A percentile compares a stretch with the other conserved stretches of the same genome.
Evolutionary conservation across 2,113 vertebrate genomes (phyloP).

Genomic region (Maccullochella peelii): DNA sequence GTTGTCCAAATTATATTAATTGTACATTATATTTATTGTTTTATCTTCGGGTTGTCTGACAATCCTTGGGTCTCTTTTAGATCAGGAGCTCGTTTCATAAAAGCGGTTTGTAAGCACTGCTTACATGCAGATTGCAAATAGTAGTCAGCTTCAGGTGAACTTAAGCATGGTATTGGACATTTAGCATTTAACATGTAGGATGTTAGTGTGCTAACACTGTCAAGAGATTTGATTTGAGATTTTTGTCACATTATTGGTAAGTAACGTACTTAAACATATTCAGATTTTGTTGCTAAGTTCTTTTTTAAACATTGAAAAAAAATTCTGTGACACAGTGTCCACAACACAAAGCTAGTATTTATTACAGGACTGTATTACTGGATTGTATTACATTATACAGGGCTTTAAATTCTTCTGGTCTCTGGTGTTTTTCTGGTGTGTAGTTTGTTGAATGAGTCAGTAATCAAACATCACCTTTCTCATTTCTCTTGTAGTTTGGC

Average conservation of each 20-base stretch:
- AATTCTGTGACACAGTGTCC: background rate
- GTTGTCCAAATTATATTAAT: background rate
- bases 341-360: background rate
- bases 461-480: background rate
- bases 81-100: background rate
- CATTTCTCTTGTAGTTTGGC: conserved; percentile 86
- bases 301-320: background rate
- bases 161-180: background rate
- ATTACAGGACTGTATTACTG: background rate
- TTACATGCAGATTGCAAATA: background rate
- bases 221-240: background rate
- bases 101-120: background rate
- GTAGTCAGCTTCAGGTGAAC: background rate
- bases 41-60: no score
- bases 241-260: background rate
- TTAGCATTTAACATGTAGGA: background rate
- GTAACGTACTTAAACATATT: background rate
- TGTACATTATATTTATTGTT: no score
- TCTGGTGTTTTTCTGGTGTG: background rate
- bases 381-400: background rate
- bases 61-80: conserved; percentile 1
- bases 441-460: background rate
- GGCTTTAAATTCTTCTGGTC: background rate
- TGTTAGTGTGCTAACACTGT: background rate
- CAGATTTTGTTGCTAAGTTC: background rate